phyloP scores from a whole-genome alignment of 2,113 vertebrate species.

The Carlito syrichta region DNA sequence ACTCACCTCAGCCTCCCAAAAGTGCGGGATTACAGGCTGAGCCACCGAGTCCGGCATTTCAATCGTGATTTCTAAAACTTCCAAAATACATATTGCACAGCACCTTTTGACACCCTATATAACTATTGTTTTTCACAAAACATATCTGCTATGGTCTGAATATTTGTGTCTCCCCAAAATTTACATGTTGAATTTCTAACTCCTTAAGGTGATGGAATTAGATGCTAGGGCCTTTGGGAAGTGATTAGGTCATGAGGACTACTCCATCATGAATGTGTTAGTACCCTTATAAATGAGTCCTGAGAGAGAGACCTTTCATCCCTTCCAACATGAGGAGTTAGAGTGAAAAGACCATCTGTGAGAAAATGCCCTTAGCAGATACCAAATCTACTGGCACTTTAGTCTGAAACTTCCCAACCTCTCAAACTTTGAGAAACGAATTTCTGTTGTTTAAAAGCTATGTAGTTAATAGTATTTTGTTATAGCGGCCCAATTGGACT shows the following conservation, averaged over 20 bases:
- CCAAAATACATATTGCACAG: background rate
- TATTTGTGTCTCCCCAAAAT: background rate
- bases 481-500: background rate
- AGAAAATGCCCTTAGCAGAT: background rate
- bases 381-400: background rate
- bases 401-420: background rate
- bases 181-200: background rate
- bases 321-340: background rate
- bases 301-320: background rate
- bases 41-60: too few relatives aligned
- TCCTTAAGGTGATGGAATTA: background rate
- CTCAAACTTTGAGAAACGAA: background rate
- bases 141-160: background rate
- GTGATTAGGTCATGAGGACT: background rate
- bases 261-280: background rate
- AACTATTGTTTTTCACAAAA: background rate
- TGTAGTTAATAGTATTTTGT: background rate
- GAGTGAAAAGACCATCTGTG: background rate
- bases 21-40: too few relatives aligned
- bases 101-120: background rate
- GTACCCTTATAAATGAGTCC: background rate
- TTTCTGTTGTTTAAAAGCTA: background rate
- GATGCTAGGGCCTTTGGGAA: background rate
- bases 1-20: too few relatives aligned
- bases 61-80: background rate